phyloP scores from a whole-genome alignment of 2,113 vertebrate species.

The Centropristis striata region DNA sequence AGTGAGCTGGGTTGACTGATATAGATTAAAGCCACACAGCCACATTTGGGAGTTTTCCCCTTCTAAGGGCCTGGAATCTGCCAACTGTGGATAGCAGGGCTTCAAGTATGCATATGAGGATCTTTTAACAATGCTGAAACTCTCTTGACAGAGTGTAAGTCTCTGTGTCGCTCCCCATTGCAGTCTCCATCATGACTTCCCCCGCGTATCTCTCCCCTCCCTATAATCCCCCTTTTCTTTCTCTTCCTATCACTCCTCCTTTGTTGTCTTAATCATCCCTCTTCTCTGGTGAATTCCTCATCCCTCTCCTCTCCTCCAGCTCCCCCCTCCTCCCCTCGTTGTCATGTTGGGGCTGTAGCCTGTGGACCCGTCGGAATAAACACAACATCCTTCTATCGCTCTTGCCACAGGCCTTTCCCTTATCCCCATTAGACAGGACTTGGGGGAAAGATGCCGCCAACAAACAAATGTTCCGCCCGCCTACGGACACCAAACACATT shows the following conservation, averaged over 20 bases:
- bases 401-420: slow-evolving; percentile 67
- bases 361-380: slow-evolving; percentile 59
- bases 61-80: slow-evolving; percentile 29
- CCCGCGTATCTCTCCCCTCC: slow-evolving; percentile 6
- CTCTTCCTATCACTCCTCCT: slow-evolving; percentile 28
- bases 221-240: slow-evolving; percentile 43
- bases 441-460: slow-evolving; percentile 59
- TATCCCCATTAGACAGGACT: slow-evolving; percentile 75
- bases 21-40: slow-evolving; percentile 38
- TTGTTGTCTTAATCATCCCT: slow-evolving; percentile 66
- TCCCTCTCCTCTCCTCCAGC: neutral
- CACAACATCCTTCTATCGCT: slow-evolving; percentile 59
- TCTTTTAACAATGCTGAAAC: slow-evolving; percentile 44
- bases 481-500: slow-evolving; percentile 50
- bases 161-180: slow-evolving; percentile 23
- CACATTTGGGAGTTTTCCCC: neutral
- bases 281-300: slow-evolving; percentile 34
- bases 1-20: slow-evolving; percentile 39
- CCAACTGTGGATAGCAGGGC: slow-evolving; percentile 29
- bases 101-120: slow-evolving; percentile 34
- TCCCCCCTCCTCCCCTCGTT: slow-evolving; percentile 18
- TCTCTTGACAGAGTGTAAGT: slow-evolving; percentile 29
- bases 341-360: slow-evolving; percentile 59
- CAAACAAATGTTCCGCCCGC: slow-evolving; percentile 66
- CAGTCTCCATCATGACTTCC: slow-evolving; percentile 41